These are phyloP conservation scores for Venusia cambrica DNA, from an alignment of 2,888 invertebrate species.

Conservation along the genomic window DNA sequence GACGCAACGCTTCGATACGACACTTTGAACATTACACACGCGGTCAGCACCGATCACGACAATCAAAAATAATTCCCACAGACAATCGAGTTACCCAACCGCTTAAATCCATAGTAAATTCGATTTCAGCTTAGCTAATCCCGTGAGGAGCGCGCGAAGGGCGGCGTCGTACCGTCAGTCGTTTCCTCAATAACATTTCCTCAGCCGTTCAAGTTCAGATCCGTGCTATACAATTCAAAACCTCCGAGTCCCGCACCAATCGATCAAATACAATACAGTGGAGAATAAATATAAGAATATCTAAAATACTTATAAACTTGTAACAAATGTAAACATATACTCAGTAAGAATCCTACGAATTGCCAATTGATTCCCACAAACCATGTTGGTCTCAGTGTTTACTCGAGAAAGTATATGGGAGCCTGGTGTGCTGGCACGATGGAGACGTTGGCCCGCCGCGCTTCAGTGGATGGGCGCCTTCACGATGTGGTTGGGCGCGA, in stretches of 20 bases:
- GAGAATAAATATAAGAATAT: constrained; percentile 86
- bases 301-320: constrained; percentile 84
- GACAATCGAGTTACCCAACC: constrained; percentile 67
- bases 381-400: constrained; percentile 53
- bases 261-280: constrained; percentile 69
- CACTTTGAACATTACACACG: constrained; percentile 64
- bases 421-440: constrained; percentile 52
- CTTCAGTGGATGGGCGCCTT: constrained; percentile 94
- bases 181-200: constrained; percentile 40
- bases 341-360: constrained; percentile 57
- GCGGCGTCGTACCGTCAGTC: constrained; percentile 64
- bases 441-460: constrained; percentile 60
- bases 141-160: constrained; percentile 45
- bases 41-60: constrained; percentile 62
- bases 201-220: constrained; percentile 30
- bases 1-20: constrained; percentile 28
- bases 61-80: constrained; percentile 62
- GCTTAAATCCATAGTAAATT: constrained; percentile 80
- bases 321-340: constrained; percentile 81
- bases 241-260: constrained; percentile 46
- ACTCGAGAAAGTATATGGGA: constrained; percentile 68
- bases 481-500: constrained; percentile 95
- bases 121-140: constrained; percentile 73
- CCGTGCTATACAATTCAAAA: constrained; percentile 28
- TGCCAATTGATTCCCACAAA: constrained; percentile 60